These are phyloP conservation scores for Coelopa frigida DNA, from an alignment of 1,140 invertebrate genomes.

Conservation along the genomic window DNA sequence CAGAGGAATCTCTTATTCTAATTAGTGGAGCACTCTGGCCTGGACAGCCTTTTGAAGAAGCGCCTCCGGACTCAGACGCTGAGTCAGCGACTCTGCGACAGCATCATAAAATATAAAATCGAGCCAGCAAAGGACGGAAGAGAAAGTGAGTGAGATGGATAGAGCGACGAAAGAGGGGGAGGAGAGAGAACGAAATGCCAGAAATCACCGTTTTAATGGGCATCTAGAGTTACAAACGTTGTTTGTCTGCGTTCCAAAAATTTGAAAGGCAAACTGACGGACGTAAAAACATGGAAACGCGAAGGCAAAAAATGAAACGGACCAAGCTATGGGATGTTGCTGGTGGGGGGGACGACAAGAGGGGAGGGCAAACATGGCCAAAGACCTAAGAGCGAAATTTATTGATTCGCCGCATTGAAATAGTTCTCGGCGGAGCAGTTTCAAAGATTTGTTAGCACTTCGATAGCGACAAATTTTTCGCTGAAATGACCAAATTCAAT, in stretches of 20 bases:
- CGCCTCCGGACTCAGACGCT: slow-evolving; percentile 2
- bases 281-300: slow-evolving; percentile 2
- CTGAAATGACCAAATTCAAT: slow-evolving; percentile 36
- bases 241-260: slow-evolving; percentile 9
- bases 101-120: neutral
- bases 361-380: neutral
- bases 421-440: slow-evolving; percentile 41
- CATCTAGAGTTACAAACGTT: slow-evolving; percentile 9
- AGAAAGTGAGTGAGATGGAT: too few species aligned
- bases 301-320: slow-evolving; percentile 4
- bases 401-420: slow-evolving; percentile 43
- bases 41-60: too few species aligned
- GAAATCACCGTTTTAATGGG: too few species aligned
- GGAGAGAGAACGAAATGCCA: too few species aligned
- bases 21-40: neutral
- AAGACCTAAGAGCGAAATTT: slow-evolving; percentile 25
- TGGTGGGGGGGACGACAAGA: neutral
- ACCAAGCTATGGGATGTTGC: neutral
- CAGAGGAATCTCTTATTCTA: neutral
- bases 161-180: too few species aligned
- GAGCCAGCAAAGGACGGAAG: too few species aligned
- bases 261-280: slow-evolving; percentile 8
- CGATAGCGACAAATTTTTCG: slow-evolving; percentile 28
- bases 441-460: slow-evolving; percentile 32
- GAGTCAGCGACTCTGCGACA: neutral